Conservation (phyloP, 2,113 vertebrate genomes). For the Anthoscopus minutus region DNA sequence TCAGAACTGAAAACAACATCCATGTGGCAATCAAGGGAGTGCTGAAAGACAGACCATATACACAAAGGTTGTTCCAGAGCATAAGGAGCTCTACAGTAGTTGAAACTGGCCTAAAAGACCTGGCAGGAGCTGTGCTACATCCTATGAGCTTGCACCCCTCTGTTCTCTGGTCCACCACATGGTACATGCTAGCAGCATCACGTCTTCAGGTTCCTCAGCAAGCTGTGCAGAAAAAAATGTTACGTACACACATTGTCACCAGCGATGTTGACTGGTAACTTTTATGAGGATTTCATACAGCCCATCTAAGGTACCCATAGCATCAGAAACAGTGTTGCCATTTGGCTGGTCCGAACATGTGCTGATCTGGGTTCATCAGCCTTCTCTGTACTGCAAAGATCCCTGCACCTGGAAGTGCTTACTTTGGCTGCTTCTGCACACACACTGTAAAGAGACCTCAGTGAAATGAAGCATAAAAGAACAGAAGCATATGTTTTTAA, state of each 20-base stretch:
- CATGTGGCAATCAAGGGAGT: neutral
- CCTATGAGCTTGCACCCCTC: neutral
- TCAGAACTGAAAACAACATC: neutral
- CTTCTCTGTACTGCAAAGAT: neutral
- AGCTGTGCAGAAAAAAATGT: neutral
- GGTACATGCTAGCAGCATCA: fast-evolving
- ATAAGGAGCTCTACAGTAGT: neutral
- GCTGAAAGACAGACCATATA: neutral
- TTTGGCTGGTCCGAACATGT: neutral
- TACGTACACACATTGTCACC: neutral
- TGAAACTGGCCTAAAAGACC: neutral
- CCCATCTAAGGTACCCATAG: neutral
- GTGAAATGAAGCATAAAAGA: neutral
- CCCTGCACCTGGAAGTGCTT: neutral
- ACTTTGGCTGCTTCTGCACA: neutral
- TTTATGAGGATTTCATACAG: neutral
- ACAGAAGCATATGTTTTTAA: neutral
- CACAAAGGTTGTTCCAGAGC: neutral
- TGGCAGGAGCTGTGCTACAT: neutral
- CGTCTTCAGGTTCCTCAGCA: neutral
- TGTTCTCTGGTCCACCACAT: neutral
- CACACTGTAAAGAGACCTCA: neutral
- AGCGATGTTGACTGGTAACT: neutral
- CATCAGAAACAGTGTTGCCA: neutral
- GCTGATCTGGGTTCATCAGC: neutral